Evolutionary conservation across 2,888 invertebrate species (phyloP).

Genomic region (Eulithis testata): DNA sequence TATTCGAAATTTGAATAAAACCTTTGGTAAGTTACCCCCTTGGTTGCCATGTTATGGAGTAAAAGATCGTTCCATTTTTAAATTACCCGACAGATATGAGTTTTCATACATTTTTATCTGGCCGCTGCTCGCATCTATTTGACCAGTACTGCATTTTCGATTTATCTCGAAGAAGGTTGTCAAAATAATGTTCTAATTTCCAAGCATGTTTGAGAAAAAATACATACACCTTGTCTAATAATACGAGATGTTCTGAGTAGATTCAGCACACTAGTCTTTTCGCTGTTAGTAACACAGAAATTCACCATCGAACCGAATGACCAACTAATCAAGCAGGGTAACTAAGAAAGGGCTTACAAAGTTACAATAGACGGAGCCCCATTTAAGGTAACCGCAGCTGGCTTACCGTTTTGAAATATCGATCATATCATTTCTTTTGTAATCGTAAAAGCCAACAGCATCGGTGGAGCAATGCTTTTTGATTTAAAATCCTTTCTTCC

Average conservation of each 20-base stretch:
- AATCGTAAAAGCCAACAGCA: slow-evolving; percentile 22
- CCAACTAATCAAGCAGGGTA: background rate
- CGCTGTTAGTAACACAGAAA: background rate
- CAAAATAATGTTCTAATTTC: too few relatives aligned
- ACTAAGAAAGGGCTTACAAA: background rate
- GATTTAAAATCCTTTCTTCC: slow-evolving; percentile 25
- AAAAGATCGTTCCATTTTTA: too few relatives aligned
- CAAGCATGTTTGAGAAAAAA: too few relatives aligned
- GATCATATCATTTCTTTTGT: slow-evolving; percentile 39
- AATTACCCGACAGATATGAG: too few relatives aligned
- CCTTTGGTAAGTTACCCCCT: too few relatives aligned
- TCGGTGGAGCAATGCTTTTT: slow-evolving; percentile 21
- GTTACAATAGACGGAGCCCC: slow-evolving; percentile 1
- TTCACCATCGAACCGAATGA: background rate
- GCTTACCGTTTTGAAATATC: slow-evolving; percentile 32
- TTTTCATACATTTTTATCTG: too few relatives aligned
- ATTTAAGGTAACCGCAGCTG: slow-evolving; percentile 36
- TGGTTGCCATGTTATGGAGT: too few relatives aligned
- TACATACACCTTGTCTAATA: too few relatives aligned
- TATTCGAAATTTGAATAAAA: too few relatives aligned
- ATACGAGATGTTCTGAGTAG: background rate
- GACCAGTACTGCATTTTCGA: too few relatives aligned
- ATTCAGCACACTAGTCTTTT: background rate
- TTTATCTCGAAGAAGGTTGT: too few relatives aligned
- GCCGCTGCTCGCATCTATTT: too few relatives aligned